Base-by-base conservation (phyloP, 53 echinoderm and acorn worm genomes). In the Actinopyga echinites region DNA sequence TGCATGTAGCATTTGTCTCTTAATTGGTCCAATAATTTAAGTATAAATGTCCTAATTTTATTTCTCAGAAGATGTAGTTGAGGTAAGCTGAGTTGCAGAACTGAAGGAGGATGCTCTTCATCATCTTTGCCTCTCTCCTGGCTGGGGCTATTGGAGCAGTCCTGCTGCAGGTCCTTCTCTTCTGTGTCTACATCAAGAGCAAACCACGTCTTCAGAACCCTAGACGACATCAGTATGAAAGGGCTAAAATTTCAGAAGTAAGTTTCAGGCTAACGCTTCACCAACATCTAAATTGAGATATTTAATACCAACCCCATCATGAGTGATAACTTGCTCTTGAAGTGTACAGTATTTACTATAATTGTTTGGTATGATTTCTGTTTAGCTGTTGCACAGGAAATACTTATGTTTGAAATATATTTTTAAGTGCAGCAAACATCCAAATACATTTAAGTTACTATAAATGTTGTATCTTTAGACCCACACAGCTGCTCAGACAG, bases 171-270 rank as follows among this genome's bases (percentile, higher is more conserved):
- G 79, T 94, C 24, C 65, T 86, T 4, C 84, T 94, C 65, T 65
- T 97, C 59, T 97, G 90, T 66, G 60, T 92, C 56, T 97, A 94
- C 74, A 69, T 92, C 58, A 94, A 86, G 74, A 85, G 84, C 56
- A 88, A 92, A 35, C 90, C 94, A 26, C 80, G 88, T 24, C 86
- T 87, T 26, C 78, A 89, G 3, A 56, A 69, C 13, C 93, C 91
- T 0, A 60, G 85, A 9, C 80, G 84, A 37, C 81, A 86, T 53
- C 94, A 86, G 64, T 94, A 94, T 90, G 97, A 97, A 34, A 75
- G 90, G 26, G 94, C 94, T 19, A 63, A 90, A 60, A 90, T 90
- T 62, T 85, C 87, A 5, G 84, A 92, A 85, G 95, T 95, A 85
- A 89, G 69, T 13, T 15, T 49, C 7, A 13, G 17, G n/a, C n/a